Base-by-base conservation (phyloP, 2,113 vertebrate species). In the Eurystomus gularis region DNA sequence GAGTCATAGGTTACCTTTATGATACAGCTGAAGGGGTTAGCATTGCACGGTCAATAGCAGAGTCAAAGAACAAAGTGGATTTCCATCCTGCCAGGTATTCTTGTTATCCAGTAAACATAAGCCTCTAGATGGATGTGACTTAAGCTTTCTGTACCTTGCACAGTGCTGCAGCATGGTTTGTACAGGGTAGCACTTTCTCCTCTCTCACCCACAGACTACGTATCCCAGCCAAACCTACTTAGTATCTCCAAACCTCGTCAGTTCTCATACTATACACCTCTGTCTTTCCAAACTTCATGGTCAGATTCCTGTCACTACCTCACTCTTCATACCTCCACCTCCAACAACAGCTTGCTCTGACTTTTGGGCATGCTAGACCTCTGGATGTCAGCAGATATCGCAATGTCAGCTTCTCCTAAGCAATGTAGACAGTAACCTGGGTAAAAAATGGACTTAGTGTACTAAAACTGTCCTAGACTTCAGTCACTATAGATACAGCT, bases 121-220 rank as follows among this genome's bases (percentile, higher is more conserved):
- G 16, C 23, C 49, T 89, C 29, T 35, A 46, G 17, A 8, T 39
- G 26, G 42, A 33, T 58, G 51, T 44, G 16, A 62, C n/a, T 57
- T n/a, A n/a, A 25, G 68, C 19, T 28, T 28, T 73, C 37, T 66
- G 18, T 35, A 73, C 25, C 6, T 57, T 87, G 19, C 64, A 31
- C 35, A 42, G 2, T 62, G 76, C 69, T 2, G 1, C 73, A 65
- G 28, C 4, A 1, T 39, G 40, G 8, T 77, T 80, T 72, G 20
- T 55, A 60, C 18, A 20, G 17, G 9, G 13, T 31, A 65, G 23
- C 18, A 40, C 15, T 11, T 78, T 48, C 44, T 60, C 25, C 35
- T 70, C 35, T 44, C 25, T 28, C 1, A 0, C 11, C 64, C 13
- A 18, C 37, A 70, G 11, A 40, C 6, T 24, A 3, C 6, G 6